Evolutionary conservation across 2,797 vertebrate genomes (phyloP), one percentile per base, ranked within the genome.

Genomic region (Acanthurus tractus): DNA sequence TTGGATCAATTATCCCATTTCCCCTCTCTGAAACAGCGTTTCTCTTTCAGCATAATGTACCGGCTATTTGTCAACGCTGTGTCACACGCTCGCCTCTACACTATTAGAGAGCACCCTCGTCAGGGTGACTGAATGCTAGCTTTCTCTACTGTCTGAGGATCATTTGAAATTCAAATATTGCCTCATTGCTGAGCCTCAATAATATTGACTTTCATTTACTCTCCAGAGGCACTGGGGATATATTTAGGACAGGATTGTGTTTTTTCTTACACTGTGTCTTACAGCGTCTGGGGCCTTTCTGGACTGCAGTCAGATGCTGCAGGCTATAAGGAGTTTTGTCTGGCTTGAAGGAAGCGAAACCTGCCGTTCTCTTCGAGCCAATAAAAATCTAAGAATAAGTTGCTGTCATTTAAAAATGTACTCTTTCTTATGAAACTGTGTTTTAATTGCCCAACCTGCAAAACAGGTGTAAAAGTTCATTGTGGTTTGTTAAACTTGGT

Each of bases 1-100:
- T 92, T 89, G 83, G 82, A 88, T 89, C 85, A 95, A 87, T 95
- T 94, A 95, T 86, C 76, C 69, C 89, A 69, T 93, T 95, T 95
- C 90, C 93, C 87, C 75, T 78, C 74, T 34, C 78, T 50, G 90
- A 80, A 93, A 93, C 88, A 91, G 42, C 81, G 87, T 91, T 89
- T 85, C 88, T 86, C 92, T 93, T 93, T 94, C 79, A 84, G 85
- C 74, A 67, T 85, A 79, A 75, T 86, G 91, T 14, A 7, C 49
- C 22, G 82, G 84, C 86, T 87, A 82, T 95, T 94, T 90, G 92
- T 94, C 93, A 93, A 68, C 34, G 45, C 82, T 1, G 80, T 89
- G 90, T 90, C 90, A 86, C 14, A 53, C 36, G 53, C 63, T 61
- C 10, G 42, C 76, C 70, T 79, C 85, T 69, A 83, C 72, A 34